Conservation (phyloP, 2,797 vertebrate genomes). For the Vultur gryphus region DNA sequence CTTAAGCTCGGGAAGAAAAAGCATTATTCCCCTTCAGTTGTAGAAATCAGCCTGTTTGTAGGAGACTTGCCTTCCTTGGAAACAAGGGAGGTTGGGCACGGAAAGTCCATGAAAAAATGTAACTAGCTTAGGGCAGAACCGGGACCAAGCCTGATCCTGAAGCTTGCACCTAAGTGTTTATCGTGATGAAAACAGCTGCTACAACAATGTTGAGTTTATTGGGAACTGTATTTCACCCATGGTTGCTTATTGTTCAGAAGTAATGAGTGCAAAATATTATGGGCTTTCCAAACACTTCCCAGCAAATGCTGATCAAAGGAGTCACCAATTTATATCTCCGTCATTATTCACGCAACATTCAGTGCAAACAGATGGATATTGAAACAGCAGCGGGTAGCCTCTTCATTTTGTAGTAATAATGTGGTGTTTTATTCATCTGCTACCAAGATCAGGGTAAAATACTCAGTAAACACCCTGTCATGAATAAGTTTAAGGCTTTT, state of each 20-base stretch:
- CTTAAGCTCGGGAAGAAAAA: background rate
- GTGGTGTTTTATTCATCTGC: background rate
- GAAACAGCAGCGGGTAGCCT: background rate
- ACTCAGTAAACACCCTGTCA: background rate
- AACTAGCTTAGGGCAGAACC: background rate
- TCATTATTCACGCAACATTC: background rate
- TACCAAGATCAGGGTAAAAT: background rate
- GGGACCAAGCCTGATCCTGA: background rate
- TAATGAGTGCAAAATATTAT: background rate
- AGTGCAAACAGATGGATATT: background rate
- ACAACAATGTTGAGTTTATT: background rate
- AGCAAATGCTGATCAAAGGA: background rate
- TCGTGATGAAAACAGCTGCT: background rate
- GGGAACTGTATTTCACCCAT: background rate
- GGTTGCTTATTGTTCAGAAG: background rate
- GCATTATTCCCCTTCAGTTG: background rate
- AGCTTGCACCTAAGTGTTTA: background rate
- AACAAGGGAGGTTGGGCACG: background rate
- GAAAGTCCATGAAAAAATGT: background rate
- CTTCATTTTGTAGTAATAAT: background rate
- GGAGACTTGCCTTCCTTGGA: background rate
- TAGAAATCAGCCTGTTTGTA: background rate
- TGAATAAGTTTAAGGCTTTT: background rate
- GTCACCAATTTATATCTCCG: background rate
- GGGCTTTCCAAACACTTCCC: background rate